Evolutionary conservation across 1,140 invertebrate species (phyloP).

Genomic region (Acromyrmex echinatior): DNA sequence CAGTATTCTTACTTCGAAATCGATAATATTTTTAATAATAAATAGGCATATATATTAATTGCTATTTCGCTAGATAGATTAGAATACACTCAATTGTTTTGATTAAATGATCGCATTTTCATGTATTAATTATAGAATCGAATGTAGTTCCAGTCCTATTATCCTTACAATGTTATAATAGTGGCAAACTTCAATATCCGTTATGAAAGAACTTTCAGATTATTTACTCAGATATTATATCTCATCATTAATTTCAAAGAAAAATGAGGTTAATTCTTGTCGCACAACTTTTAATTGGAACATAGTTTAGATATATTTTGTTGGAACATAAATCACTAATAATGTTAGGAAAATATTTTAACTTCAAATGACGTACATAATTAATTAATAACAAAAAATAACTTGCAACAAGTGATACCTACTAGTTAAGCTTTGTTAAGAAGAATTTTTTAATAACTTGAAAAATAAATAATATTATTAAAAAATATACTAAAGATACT

Average conservation of each 20-base stretch:
- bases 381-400: background rate
- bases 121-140: background rate
- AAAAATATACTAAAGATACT: background rate
- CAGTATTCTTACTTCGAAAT: background rate
- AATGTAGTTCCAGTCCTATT: slow-evolving; percentile 14
- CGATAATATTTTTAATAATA: background rate
- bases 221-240: slow-evolving; percentile 50
- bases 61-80: background rate
- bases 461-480: background rate
- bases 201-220: slow-evolving; percentile 16
- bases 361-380: slow-evolving; percentile 16
- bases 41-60: background rate
- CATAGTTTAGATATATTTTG: slow-evolving; percentile 30
- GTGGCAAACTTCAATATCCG: background rate
- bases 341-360: slow-evolving; percentile 28
- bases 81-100: background rate
- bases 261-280: slow-evolving; percentile 52
- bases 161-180: slow-evolving; percentile 11
- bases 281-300: slow-evolving; percentile 46
- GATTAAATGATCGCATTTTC: background rate
- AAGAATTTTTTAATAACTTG: background rate
- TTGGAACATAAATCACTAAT: slow-evolving; percentile 33
- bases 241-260: slow-evolving; percentile 34
- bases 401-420: slow-evolving; percentile 4
- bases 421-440: slow-evolving; percentile 5